Conservation (phyloP, 2,888 invertebrate genomes). For the Rambutsinella grinnellia region DNA sequence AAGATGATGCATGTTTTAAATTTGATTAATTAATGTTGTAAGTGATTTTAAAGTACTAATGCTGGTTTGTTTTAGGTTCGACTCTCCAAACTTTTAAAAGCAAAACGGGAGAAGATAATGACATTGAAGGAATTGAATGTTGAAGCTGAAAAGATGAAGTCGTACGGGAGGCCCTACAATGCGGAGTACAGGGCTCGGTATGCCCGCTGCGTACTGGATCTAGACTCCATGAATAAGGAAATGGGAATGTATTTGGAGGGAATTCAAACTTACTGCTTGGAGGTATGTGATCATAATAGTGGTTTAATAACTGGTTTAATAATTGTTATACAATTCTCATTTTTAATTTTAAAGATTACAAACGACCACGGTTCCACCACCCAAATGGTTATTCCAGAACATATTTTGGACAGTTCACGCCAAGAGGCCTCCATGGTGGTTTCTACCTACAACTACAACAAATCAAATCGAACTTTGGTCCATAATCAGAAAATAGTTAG, state of each 20-base stretch:
- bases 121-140: slow-evolving; percentile 88
- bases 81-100: slow-evolving; percentile 85
- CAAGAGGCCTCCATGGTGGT: slow-evolving; percentile 88
- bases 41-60: slow-evolving; percentile 6
- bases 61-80: slow-evolving; percentile 73
- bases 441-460: slow-evolving; percentile 76
- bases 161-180: slow-evolving; percentile 82
- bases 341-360: slow-evolving; percentile 73
- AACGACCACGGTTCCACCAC: slow-evolving; percentile 84
- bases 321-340: slow-evolving; percentile 1
- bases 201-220: slow-evolving; percentile 85
- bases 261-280: slow-evolving; percentile 86
- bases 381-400: slow-evolving; percentile 90
- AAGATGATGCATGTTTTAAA: too few species aligned
- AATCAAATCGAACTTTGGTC: slow-evolving; percentile 71
- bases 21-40: slow-evolving; percentile 10
- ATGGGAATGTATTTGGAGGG: slow-evolving; percentile 87
- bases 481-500: slow-evolving; percentile 73
- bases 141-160: slow-evolving; percentile 88
- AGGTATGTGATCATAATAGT: slow-evolving; percentile 69
- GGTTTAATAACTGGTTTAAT: not conserved
- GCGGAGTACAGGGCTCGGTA: slow-evolving; percentile 93
- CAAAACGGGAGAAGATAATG: slow-evolving; percentile 85
- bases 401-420: slow-evolving; percentile 87
- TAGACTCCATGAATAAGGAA: slow-evolving; percentile 92